Conservation (phyloP, 2,113 vertebrate genomes). For the Clinocottus analis region DNA sequence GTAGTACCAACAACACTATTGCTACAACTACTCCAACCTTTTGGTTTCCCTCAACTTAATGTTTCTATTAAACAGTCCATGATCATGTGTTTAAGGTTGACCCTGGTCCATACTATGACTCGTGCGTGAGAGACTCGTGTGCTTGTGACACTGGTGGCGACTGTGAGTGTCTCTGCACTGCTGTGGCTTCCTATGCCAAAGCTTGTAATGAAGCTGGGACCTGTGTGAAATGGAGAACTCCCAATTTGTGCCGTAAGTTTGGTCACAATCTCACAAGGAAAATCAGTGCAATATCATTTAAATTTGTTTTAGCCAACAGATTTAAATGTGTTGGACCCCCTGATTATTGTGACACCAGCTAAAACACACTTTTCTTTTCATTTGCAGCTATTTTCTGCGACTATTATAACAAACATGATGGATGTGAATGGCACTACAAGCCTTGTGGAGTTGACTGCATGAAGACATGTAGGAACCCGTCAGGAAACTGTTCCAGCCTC, state of each 20-base stretch:
- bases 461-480: constrained; percentile 92
- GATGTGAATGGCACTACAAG: constrained; percentile 95
- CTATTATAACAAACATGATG: constrained; percentile 89
- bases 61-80: background rate
- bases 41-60: background rate
- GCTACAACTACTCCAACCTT: background rate
- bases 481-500: constrained; percentile 85
- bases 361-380: constrained; percentile 10
- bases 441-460: constrained; percentile 91
- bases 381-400: constrained; percentile 93
- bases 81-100: constrained; percentile 86
- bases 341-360: background rate
- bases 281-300: background rate
- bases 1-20: background rate
- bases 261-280: background rate
- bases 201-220: constrained; percentile 87
- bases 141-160: constrained; percentile 95
- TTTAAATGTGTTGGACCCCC: background rate
- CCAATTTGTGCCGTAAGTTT: constrained; percentile 92
- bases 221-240: constrained; percentile 92
- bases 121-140: constrained; percentile 92
- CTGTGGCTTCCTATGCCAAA: constrained; percentile 91
- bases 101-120: constrained; percentile 88
- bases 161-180: constrained; percentile 95
- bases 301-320: background rate